Base-by-base conservation (phyloP, 1,140 invertebrate genomes). In the Temnothorax nylanderi region DNA sequence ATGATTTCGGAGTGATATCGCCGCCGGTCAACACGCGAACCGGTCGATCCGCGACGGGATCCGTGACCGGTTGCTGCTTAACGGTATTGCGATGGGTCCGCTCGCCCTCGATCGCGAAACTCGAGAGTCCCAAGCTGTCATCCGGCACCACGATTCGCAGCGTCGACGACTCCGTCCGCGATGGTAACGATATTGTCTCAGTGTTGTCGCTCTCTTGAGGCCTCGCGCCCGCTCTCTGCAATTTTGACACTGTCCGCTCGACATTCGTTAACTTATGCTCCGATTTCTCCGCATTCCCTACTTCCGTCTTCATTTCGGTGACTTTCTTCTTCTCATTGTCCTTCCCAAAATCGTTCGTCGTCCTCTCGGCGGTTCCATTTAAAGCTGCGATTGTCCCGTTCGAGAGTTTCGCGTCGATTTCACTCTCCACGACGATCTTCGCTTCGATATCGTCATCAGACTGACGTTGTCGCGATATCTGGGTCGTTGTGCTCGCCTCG, bases 61-160 rank as follows among this genome's bases (percentile, higher is more conserved):
- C 82, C 54, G n/a, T 34, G 84, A 77, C 84, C 85, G 84, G 77
- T 72, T 60, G 80, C 75, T 82, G 80, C 54, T 89, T 82, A 87
- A 89, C 88, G 88, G 88, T 86, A 87, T 85, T 60, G 41, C 86
- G 88, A 44, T 89, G 87, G 0, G 60, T 65, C 18, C 76, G 41
- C 11, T 62, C 75, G 56, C 41, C 82, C 11, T 41, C 86, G 60
- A 75, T 90, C 16, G 74, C 87, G 62, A 85, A 84, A 34, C 80
- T 26, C 60, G 76, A 21, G 13, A 78, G 78, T 16, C 34, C 74
- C 49, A 80, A n/a, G 51, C 80, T 87, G 37, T 49, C 51, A 71
- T 92, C 91, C 26, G 90, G 90, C 74, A 92, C 91, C 7, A 92
- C 86, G 62, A 92, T 92, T 32, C 90, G 85, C 62, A 92, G 65